These are phyloP conservation scores for Bubo scandiacus DNA, from an alignment of 2,113 vertebrate species.

Conservation along the genomic window DNA sequence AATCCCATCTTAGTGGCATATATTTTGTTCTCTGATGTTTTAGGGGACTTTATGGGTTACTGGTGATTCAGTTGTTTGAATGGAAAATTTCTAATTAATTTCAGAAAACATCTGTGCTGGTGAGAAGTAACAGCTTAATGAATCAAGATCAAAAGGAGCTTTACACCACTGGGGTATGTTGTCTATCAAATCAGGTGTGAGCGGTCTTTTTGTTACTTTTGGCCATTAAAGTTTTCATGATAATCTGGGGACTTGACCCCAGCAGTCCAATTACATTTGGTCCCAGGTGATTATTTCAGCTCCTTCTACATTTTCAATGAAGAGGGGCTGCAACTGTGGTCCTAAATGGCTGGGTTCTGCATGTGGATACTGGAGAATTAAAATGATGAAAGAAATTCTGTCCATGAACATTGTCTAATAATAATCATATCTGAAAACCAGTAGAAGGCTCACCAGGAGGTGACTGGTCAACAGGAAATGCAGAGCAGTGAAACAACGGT, in stretches of 20 bases:
- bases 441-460: not conserved
- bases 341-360: not conserved
- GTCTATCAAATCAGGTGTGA: not conserved
- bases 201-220: not conserved
- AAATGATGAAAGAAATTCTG: not conserved
- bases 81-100: not conserved
- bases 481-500: not conserved
- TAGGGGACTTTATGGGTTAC: not conserved
- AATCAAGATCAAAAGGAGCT: not conserved
- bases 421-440: not conserved
- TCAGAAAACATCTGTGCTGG: not conserved
- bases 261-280: not conserved
- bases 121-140: not conserved
- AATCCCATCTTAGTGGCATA: not conserved
- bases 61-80: not conserved
- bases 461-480: not conserved
- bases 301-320: not conserved
- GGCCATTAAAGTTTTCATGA: not conserved
- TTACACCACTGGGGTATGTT: not conserved
- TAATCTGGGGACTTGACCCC: not conserved
- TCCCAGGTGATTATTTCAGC: not conserved
- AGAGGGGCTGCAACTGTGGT: not conserved
- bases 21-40: not conserved
- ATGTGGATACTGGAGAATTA: not conserved
- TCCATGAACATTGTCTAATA: not conserved